Base-by-base conservation (phyloP, 2,113 vertebrate genomes). In the Cyprinodon tularosa region DNA sequence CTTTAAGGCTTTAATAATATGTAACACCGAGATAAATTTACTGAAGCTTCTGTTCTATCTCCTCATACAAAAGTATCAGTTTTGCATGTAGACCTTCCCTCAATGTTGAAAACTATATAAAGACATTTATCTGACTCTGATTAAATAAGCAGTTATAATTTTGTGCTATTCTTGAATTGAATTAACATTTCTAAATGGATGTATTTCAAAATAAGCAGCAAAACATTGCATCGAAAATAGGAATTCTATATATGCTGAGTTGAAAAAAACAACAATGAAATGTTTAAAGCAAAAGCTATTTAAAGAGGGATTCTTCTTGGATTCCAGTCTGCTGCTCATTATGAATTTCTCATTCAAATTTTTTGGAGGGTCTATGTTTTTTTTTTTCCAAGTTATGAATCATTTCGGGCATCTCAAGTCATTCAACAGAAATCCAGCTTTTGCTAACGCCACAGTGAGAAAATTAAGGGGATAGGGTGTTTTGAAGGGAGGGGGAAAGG, bases 381-480 rank as follows among this genome's bases (percentile, higher is more conserved):
- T 76, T 69, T 50, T 73, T 72, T 72, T 74, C 66, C 7, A 22
- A 83, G 74, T 78, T 85, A 89, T 93, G 91, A 93, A 77, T 94
- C 93, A 93, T 90, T 78, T 68, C 38, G 22, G 74, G 85, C 63
- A 84, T 67, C 81, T 77, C 74, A 67, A 62, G 72, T 90, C 88
- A 88, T 88, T 85, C 89, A 90, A 86, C 85, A 76, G 82, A 84
- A 85, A 91, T 91, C 81, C 77, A 64, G 76, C 37, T 42, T 79
- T 87, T 69, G 74, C 70, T 72, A 84, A 72, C 82, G 81, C 79
- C 8, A 64, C 29, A 60, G 81, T 81, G 86, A 81, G 82, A 86
- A 83, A 85, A 37, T 57, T 61, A 76, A 81, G 78, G 74, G 76
- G 64, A 69, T 66, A 64, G 59, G 84, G 71, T 71, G 76, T 74